Conservation (phyloP, 2,797 vertebrate genomes). For the Pipistrellus pygmaeus region DNA sequence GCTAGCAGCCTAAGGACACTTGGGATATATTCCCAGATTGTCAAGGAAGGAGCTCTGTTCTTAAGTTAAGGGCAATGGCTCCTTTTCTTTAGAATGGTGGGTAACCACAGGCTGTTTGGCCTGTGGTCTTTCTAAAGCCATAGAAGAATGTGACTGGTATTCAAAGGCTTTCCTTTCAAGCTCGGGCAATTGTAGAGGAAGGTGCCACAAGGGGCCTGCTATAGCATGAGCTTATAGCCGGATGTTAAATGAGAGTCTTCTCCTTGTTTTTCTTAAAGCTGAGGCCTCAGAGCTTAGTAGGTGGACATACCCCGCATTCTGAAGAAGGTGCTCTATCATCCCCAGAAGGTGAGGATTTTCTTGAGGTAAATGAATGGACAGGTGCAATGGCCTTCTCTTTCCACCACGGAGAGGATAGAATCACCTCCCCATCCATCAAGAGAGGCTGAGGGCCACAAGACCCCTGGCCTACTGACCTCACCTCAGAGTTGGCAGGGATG, state of each 20-base stretch:
- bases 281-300: not conserved
- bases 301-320: not conserved
- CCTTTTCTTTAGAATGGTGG: not conserved
- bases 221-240: not conserved
- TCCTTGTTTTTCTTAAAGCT: not conserved
- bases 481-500: not conserved
- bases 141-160: not conserved
- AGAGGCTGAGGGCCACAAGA: not conserved
- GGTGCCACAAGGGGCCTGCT: not conserved
- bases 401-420: too few species aligned
- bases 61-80: not conserved
- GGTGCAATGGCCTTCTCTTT: not conserved
- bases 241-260: not conserved
- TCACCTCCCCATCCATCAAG: not conserved
- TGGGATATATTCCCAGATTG: not conserved
- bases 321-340: not conserved
- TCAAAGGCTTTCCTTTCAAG: not conserved
- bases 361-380: not conserved
- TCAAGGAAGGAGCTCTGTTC: not conserved
- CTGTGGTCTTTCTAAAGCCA: not conserved
- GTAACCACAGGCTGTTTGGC: not conserved
- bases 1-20: not conserved
- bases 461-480: too few species aligned
- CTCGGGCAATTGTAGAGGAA: not conserved
- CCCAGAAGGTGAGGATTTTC: not conserved